These are phyloP conservation scores for Lacerta viridis DNA, from an alignment of 2,797 vertebrate genomes.

Conservation along the genomic window DNA sequence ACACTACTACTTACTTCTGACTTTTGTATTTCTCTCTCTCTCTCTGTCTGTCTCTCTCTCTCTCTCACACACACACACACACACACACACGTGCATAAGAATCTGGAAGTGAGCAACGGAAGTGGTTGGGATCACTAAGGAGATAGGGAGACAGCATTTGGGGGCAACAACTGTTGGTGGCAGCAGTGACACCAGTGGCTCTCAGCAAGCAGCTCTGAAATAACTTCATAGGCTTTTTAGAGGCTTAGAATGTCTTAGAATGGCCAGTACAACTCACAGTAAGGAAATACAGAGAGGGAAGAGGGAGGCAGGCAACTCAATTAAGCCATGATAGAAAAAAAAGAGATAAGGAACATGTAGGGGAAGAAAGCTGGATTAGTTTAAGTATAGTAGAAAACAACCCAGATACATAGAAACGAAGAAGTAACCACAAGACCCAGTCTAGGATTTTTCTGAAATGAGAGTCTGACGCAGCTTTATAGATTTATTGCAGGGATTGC, in stretches of 20 bases:
- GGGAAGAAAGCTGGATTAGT: background rate
- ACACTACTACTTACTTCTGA: background rate
- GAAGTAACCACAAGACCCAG: background rate
- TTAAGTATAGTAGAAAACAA: background rate
- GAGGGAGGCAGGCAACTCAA: background rate
- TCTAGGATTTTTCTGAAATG: background rate
- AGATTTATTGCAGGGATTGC: background rate
- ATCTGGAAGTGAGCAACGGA: background rate
- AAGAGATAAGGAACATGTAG: background rate
- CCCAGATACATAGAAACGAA: background rate
- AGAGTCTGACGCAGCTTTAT: background rate
- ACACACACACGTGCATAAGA: background rate
- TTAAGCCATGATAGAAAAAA: background rate
- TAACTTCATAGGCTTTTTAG: background rate
- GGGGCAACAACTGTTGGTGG: background rate
- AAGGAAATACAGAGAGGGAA: background rate
- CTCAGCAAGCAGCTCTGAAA: background rate
- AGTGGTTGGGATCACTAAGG: background rate
- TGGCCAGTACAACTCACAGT: background rate
- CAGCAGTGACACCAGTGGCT: background rate
- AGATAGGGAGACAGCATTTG: background rate
- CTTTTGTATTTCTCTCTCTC: background rate
- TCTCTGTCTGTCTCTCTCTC: too few relatives aligned
- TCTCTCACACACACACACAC: too few relatives aligned
- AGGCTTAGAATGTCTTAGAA: too few relatives aligned